Base-by-base conservation (phyloP, 2,113 vertebrate genomes). In the Callaeas wilsoni region DNA sequence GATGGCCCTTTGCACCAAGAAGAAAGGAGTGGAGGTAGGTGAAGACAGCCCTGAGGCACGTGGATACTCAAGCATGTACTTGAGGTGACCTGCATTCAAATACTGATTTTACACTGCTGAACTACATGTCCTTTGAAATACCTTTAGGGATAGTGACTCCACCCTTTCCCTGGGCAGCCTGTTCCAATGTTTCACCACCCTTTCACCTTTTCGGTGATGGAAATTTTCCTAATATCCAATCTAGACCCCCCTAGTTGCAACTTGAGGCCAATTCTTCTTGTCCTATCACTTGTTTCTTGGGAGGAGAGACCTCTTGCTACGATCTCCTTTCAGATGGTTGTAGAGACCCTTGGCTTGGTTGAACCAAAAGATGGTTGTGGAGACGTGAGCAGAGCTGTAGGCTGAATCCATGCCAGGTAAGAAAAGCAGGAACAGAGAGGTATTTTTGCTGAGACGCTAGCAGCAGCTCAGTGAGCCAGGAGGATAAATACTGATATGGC, bases 41-140 rank as follows among this genome's bases (percentile, higher is more conserved):
- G 60, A 30, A 85, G 37, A 13, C 5, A 65, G 23, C 39, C 32
- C 29, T 1, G 3, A 35, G 60, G 33, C 4, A 29, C 22, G 3
- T 0, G 9, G 23, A 27, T 6, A 16, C 19, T 11, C 0, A 0
- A 27, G 11, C 14, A 3, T 1, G 16, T 16, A 4, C 15, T 10
- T 20, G 20, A 37, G 25, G 1, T 9, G 7, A 57, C 12, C 26
- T 18, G 5, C 42, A 7, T 22, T 37, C 8, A 30, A 15, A 37
- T 12, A 9, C 35, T 14, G 10, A 7, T 57, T 75, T 82, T 11
- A 56, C 64, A 41, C n/a, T 27, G 30, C 59, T 69, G 69, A 69
- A 12, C 18, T 39, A 9, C 33, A 14, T 0, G 0, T 20, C 23
- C 46, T 60, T 21, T 21, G 46, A 52, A 67, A 67, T n/a, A 10